Conservation (phyloP, 2,888 invertebrate genomes). For the Campoletis raptor region DNA sequence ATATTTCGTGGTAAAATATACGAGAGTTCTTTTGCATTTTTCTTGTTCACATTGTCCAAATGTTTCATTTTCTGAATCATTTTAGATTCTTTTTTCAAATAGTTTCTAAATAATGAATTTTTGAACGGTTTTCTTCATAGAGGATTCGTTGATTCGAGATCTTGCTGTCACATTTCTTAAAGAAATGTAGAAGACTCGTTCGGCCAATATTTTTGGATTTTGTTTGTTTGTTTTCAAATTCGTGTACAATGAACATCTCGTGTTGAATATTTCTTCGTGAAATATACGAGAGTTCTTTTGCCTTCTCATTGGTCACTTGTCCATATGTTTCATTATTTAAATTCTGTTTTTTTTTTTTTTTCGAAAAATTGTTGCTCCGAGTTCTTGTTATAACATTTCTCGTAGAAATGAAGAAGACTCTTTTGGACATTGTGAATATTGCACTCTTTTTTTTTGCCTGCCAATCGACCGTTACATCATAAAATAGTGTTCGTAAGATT, state of each 20-base stretch:
- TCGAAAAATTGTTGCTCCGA: neutral
- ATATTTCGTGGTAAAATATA: slow-evolving; percentile 71
- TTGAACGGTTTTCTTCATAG: neutral
- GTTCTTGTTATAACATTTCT: slow-evolving; percentile 50
- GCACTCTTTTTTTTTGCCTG: neutral
- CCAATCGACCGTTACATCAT: neutral
- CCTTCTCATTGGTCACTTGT: slow-evolving; percentile 15
- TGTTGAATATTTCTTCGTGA: slow-evolving; percentile 67
- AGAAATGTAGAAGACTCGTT: slow-evolving; percentile 49
- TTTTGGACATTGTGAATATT: neutral
- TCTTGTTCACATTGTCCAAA: slow-evolving; percentile 9
- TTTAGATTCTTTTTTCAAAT: neutral
- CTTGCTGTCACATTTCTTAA: slow-evolving; percentile 48
- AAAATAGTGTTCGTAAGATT: neutral
- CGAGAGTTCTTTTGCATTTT: slow-evolving; percentile 61
- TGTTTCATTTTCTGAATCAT: neutral
- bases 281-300: slow-evolving; percentile 69
- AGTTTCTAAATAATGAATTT: too few species aligned
- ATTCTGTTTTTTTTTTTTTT: neutral
- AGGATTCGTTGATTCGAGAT: slow-evolving; percentile 19
- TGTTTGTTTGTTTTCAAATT: neutral
- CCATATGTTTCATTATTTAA: neutral
- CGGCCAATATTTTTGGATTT: neutral
- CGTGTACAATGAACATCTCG: slow-evolving; percentile 26
- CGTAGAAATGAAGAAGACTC: slow-evolving; percentile 51